Evolutionary conservation across 1,140 invertebrate genomes (phyloP).

Genomic region (Bombus haemorrhoidalis): DNA sequence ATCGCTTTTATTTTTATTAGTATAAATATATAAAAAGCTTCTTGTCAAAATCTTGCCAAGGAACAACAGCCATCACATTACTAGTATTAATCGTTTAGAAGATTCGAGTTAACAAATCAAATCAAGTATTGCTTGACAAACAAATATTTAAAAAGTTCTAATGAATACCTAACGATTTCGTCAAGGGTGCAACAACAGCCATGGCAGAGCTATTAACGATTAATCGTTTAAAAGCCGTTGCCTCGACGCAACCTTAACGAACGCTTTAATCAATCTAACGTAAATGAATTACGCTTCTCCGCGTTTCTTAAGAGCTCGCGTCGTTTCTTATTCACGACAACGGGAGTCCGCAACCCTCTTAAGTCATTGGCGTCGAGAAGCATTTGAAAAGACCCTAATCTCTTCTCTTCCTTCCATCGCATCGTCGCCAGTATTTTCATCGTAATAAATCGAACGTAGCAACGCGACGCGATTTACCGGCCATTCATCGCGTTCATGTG

Average conservation of each 20-base stretch:
- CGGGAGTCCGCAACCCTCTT: neutral
- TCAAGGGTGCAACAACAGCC: neutral
- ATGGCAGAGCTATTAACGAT: slow-evolving; percentile 15
- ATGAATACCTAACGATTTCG: neutral
- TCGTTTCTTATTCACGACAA: slow-evolving; percentile 42
- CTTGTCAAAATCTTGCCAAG: no score
- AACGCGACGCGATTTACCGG: neutral
- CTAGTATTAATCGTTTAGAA: no score
- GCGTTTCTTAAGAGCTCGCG: slow-evolving; percentile 27
- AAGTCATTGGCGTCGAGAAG: neutral
- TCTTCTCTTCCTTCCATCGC: neutral
- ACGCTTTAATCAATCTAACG: slow-evolving; percentile 37
- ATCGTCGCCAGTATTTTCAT: neutral
- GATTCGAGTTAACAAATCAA: no score
- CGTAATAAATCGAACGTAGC: neutral
- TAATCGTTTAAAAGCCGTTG: slow-evolving; percentile 32
- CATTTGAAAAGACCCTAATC: neutral
- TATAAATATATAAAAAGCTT: no score
- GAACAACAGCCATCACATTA: no score
- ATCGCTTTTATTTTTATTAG: no score
- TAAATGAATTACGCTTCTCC: slow-evolving; percentile 33
- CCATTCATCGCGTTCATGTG: neutral
- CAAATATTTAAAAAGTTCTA: neutral
- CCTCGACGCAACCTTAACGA: slow-evolving; percentile 8
- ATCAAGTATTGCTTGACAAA: no score